A percentile compares a stretch with the other conserved stretches of the same genome.
phyloP scores from a whole-genome alignment of 2,113 vertebrate species.

The Ictalurus punctatus region DNA sequence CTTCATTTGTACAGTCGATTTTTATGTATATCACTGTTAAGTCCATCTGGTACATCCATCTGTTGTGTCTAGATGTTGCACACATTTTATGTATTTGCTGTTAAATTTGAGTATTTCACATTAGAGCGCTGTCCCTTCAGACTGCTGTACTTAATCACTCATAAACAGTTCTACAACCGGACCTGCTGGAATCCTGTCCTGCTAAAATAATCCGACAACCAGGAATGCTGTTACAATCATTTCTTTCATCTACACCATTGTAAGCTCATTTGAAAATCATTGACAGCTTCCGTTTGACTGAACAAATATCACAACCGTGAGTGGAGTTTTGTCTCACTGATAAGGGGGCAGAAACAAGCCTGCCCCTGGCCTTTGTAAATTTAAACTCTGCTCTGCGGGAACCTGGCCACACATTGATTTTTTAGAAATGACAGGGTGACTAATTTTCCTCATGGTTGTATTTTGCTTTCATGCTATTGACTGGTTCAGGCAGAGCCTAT shows the following conservation, averaged over 20 bases:
- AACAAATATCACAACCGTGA: constrained; percentile 16
- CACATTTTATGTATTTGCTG: not conserved
- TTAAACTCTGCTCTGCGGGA: not conserved
- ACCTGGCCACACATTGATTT: constrained; percentile 20
- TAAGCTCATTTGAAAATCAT: constrained; percentile 21
- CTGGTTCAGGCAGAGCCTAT: constrained; percentile 10
- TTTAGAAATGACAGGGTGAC: constrained; percentile 8
- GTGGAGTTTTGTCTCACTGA: not conserved
- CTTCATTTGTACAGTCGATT: not conserved
- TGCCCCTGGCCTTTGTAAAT: constrained; percentile 1
- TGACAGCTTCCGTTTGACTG: constrained; percentile 4
- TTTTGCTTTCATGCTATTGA: constrained; percentile 18
- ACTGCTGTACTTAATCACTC: not conserved
- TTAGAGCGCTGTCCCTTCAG: not conserved
- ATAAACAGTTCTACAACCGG: not conserved
- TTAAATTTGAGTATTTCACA: not conserved
- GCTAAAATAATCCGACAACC: not conserved
- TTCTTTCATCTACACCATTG: not conserved
- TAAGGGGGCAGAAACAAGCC: constrained; percentile 12
- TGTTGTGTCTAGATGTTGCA: not conserved
- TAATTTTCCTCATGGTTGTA: constrained; percentile 1
- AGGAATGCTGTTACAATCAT: not conserved
- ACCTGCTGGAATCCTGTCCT: not conserved
- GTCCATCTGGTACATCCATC: constrained; percentile 16
- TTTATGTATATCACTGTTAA: not conserved